Evolutionary conservation across 2,113 vertebrate genomes (phyloP).

Genomic region (Oceanites oceanicus): DNA sequence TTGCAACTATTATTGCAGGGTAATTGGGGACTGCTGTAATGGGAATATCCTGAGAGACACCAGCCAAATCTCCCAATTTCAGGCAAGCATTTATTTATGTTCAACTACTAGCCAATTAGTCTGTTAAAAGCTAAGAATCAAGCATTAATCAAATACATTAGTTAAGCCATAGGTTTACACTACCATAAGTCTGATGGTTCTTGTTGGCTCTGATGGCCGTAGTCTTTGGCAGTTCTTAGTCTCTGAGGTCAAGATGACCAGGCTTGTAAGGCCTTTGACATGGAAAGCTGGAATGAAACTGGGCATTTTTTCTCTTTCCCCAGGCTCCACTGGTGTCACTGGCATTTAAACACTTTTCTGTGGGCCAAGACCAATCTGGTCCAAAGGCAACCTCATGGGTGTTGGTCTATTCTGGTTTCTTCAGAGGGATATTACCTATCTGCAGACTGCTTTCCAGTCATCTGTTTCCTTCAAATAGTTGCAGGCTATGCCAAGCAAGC

Average conservation of each 20-base stretch:
- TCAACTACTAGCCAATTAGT: background rate
- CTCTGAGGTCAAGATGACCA: background rate
- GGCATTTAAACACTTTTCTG: background rate
- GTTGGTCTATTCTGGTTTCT: background rate
- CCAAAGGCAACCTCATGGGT: background rate
- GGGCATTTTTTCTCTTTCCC: background rate
- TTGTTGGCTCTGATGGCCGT: background rate
- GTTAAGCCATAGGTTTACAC: background rate
- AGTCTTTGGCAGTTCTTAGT: background rate
- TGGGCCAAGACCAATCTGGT: background rate
- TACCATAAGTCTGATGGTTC: background rate
- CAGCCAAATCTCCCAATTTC: background rate
- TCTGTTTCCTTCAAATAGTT: background rate
- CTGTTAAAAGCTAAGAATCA: background rate
- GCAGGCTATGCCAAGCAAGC: background rate
- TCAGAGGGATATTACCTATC: background rate
- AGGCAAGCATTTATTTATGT: background rate
- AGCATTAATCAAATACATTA: background rate
- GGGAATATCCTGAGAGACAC: background rate
- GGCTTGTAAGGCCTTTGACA: background rate
- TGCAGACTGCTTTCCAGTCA: background rate
- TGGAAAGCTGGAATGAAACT: background rate
- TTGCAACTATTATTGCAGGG: background rate
- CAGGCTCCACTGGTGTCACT: background rate
- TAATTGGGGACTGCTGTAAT: background rate